Conservation (phyloP, 2,113 vertebrate genomes). For the Phocoena phocoena region DNA sequence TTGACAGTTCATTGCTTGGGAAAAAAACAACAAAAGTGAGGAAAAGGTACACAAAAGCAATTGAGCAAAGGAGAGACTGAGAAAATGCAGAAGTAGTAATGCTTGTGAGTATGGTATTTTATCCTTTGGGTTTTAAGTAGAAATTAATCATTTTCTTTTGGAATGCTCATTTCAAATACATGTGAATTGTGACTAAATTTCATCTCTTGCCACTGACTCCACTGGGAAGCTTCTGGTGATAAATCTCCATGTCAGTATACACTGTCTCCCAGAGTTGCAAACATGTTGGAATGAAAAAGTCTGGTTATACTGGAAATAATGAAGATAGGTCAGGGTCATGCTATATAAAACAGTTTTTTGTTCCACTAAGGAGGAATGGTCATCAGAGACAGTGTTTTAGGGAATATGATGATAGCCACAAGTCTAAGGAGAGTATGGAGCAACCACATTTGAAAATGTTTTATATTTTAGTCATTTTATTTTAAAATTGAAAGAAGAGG, state of each 20-base stretch:
- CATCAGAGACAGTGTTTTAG: constrained; percentile 29
- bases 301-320: constrained; percentile 57
- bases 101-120: constrained; percentile 42
- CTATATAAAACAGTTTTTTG: constrained; percentile 48
- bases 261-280: constrained; percentile 70
- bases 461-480: not conserved
- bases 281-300: constrained; percentile 65
- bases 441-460: not conserved
- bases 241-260: constrained; percentile 75
- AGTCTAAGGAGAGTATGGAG: not conserved
- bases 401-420: not conserved
- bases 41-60: not conserved
- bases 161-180: constrained; percentile 79
- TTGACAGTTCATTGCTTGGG: not conserved
- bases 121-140: constrained; percentile 68
- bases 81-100: not conserved
- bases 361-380: not conserved
- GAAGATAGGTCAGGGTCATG: constrained; percentile 55
- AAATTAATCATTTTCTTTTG: constrained; percentile 76
- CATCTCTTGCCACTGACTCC: constrained; percentile 63
- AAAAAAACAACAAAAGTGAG: not conserved
- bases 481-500: not conserved
- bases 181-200: constrained; percentile 77
- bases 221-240: constrained; percentile 65
- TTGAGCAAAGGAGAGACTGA: not conserved